Conservation (phyloP, 2,797 vertebrate species). For the Enteromius radiatus region DNA sequence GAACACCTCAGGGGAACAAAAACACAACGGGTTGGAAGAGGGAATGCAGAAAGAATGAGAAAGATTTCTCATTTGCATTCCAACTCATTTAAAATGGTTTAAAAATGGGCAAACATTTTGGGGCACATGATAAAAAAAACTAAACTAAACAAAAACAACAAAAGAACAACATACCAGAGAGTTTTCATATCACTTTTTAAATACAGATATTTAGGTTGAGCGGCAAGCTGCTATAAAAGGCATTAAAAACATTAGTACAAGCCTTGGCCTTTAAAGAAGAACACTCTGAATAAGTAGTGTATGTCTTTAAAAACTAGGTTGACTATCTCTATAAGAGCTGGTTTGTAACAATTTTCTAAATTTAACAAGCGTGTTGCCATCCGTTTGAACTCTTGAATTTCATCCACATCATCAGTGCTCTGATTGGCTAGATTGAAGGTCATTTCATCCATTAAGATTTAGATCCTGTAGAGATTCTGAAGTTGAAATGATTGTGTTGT, state of each 20-base stretch:
- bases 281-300: not conserved
- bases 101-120: slow-evolving; percentile 40
- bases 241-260: slow-evolving; percentile 1
- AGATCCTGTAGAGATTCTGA: not conserved
- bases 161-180: not conserved
- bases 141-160: not conserved
- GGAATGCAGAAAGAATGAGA: slow-evolving; percentile 41
- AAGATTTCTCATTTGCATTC: slow-evolving; percentile 47
- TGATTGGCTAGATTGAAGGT: not conserved
- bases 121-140: slow-evolving; percentile 8
- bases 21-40: slow-evolving; percentile 45
- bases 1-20: slow-evolving; percentile 49
- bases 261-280: not conserved
- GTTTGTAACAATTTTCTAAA: not conserved
- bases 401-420: not conserved
- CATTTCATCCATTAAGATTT: slow-evolving; percentile 9
- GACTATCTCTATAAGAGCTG: not conserved
- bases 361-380: not conserved
- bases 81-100: slow-evolving; percentile 40
- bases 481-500: not conserved
- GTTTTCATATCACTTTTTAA: slow-evolving; percentile 13
- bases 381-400: not conserved
- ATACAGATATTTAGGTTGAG: not conserved
- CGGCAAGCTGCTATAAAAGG: slow-evolving; percentile 1
- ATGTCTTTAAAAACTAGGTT: not conserved